Conservation (phyloP, 1,140 invertebrate genomes). For the Drosophila sechellia region DNA sequence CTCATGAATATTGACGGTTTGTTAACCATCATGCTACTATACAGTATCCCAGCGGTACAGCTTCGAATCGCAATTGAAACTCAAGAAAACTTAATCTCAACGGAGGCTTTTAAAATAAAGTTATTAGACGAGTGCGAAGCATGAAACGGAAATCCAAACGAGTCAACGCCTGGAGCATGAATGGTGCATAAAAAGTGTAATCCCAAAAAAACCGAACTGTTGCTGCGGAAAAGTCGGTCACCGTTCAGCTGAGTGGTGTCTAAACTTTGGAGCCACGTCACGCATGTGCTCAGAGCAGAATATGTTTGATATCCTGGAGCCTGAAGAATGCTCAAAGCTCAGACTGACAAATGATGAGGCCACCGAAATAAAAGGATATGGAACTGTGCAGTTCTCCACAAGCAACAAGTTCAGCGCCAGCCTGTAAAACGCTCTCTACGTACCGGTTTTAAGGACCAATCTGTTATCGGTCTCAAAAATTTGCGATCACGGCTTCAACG, state of each 20-base stretch:
- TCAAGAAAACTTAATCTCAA: constrained; percentile 1
- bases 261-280: constrained; percentile 2
- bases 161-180: constrained; percentile 1
- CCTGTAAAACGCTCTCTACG: constrained; percentile 6
- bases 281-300: constrained; percentile 3
- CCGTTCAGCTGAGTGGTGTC: constrained; percentile 7
- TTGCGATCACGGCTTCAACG: constrained; percentile 9
- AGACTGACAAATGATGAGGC: constrained; percentile 2
- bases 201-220: background rate
- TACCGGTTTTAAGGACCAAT: constrained; percentile 1
- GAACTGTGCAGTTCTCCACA: constrained; percentile 4
- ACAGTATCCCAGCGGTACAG: background rate
- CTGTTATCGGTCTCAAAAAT: constrained; percentile 9
- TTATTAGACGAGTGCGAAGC: constrained; percentile 8
- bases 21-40: background rate
- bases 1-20: constrained; percentile 2
- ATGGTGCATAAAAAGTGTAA: constrained; percentile 1
- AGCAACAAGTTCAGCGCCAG: constrained; percentile 8
- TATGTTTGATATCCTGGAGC: background rate
- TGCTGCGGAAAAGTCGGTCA: constrained; percentile 4
- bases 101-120: constrained; percentile 4
- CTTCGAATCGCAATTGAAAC: constrained; percentile 6
- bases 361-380: constrained; percentile 3
- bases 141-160: background rate
- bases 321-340: background rate